Evolutionary conservation across 2,888 invertebrate genomes (phyloP).

Genomic region (Tetrapedia diversipes): DNA sequence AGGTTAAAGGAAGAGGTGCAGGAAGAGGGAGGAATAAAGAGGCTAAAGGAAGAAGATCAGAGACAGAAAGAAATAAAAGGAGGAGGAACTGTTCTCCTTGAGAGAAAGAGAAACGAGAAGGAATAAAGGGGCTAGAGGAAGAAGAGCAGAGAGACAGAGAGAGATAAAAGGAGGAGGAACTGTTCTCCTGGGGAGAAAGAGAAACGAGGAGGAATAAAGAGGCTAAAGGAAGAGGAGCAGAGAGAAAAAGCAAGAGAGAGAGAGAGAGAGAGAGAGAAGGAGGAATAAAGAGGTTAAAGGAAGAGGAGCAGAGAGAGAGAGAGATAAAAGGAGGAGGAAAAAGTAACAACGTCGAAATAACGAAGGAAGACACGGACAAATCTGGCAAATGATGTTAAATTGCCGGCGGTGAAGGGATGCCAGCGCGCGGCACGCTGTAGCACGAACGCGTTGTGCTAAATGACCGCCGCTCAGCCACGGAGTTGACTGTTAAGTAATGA

Average conservation of each 20-base stretch:
- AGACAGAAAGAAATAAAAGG: neutral
- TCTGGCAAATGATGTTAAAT: slow-evolving; percentile 64
- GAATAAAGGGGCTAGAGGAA: neutral
- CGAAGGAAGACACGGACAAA: slow-evolving; percentile 54
- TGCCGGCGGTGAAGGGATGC: slow-evolving; percentile 39
- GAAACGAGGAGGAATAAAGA: neutral
- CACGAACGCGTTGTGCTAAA: slow-evolving; percentile 51
- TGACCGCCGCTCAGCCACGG: slow-evolving; percentile 26
- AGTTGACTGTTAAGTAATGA: slow-evolving; percentile 62
- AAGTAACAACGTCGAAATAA: slow-evolving; percentile 47
- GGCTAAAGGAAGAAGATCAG: neutral
- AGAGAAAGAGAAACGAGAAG: too few relatives aligned
- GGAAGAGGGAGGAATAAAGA: neutral
- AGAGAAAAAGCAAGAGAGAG: neutral
- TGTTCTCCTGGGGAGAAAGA: too few relatives aligned
- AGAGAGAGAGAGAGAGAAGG: neutral
- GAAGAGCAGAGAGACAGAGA: too few relatives aligned
- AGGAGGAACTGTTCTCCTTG: neutral
- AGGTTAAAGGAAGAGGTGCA: too few relatives aligned
- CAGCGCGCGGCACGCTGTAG: neutral
- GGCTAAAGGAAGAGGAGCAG: too few relatives aligned
- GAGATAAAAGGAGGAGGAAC: neutral
- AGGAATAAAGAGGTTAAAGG: neutral
- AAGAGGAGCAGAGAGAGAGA: neutral
- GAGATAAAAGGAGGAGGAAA: neutral